Evolutionary conservation across 2,797 vertebrate species (phyloP).

Genomic region (Psittacula derbiana): DNA sequence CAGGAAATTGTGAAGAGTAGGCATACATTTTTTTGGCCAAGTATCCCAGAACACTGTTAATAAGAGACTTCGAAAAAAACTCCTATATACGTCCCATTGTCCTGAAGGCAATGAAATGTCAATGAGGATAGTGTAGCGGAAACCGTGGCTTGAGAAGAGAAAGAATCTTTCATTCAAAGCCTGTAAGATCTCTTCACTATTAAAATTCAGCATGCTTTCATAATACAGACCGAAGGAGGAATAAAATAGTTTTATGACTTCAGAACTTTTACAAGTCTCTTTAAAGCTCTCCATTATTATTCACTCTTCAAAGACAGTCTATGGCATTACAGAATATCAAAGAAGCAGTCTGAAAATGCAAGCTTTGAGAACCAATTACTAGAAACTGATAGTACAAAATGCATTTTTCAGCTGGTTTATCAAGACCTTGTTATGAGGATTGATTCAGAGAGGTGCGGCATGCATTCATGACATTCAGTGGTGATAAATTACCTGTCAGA

Average conservation of each 20-base stretch:
- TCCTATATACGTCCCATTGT: neutral
- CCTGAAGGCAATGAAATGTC: constrained; percentile 41
- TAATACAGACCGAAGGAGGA: constrained; percentile 36
- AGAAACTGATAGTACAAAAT: neutral
- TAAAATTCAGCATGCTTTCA: constrained; percentile 31
- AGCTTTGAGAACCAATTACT: constrained; percentile 8
- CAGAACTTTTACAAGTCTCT: constrained; percentile 48
- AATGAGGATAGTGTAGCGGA: neutral
- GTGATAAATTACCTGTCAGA: neutral
- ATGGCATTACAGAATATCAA: constrained; percentile 31
- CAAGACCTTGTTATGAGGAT: neutral
- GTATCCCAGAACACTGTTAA: neutral
- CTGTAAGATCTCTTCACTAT: neutral
- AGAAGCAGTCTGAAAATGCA: constrained; percentile 8
- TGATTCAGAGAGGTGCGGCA: neutral
- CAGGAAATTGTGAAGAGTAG: neutral
- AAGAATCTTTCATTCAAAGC: neutral
- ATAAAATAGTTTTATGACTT: constrained; percentile 59
- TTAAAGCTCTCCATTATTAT: constrained; percentile 45
- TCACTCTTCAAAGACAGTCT: constrained; percentile 27
- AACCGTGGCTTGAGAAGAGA: neutral
- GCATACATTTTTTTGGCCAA: neutral
- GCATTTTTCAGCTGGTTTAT: neutral
- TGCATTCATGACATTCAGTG: neutral
- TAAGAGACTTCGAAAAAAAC: neutral